Percentiles rank a stretch among this genome's conserved stretches.
Evolutionary conservation across 1,140 invertebrate species (phyloP).

Genomic region (Platorchestia sp.): DNA sequence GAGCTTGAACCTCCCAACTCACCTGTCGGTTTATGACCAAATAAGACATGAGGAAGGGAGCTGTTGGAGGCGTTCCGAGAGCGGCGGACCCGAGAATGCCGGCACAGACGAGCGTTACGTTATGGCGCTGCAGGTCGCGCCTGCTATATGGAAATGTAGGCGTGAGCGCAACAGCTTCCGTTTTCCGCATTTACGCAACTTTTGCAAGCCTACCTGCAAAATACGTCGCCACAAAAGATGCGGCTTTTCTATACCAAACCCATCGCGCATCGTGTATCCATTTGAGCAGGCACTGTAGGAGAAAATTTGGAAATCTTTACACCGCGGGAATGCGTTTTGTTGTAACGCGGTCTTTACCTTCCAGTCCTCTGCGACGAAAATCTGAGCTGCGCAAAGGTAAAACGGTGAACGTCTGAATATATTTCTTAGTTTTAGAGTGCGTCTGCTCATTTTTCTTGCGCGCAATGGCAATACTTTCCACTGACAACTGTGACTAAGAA

Average conservation of each 20-base stretch:
- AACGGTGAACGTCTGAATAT: not conserved
- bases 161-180: not conserved
- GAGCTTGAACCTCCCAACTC: not conserved
- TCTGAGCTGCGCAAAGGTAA: not conserved
- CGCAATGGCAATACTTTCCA: not conserved
- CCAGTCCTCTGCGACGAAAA: not conserved
- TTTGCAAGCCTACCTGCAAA: not conserved
- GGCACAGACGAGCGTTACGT: not conserved
- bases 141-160: conserved; percentile 39
- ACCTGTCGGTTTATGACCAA: not conserved
- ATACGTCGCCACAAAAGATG: not conserved
- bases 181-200: not conserved
- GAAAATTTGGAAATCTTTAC: not conserved
- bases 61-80: not conserved
- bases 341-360: not conserved
- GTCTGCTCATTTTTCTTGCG: not conserved
- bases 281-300: not conserved
- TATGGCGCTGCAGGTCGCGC: conserved; percentile 19
- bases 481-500: not conserved
- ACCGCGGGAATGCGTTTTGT: not conserved
- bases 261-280: not conserved
- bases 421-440: not conserved
- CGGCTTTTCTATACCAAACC: not conserved
- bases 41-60: not conserved
- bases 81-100: not conserved